Evolutionary conservation across 2,797 vertebrate species (phyloP).

Genomic region (Eleutherodactylus coqui): DNA sequence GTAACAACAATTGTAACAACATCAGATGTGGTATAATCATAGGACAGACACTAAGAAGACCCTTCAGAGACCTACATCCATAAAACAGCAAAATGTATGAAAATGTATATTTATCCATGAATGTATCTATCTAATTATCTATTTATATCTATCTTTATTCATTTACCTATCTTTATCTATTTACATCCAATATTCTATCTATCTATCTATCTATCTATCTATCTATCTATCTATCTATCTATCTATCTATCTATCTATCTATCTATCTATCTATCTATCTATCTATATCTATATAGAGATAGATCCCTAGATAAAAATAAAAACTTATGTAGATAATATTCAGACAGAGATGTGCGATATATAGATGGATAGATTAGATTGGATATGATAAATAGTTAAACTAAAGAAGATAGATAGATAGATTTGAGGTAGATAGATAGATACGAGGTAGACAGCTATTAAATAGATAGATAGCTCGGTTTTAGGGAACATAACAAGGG

Average conservation of each 20-base stretch:
- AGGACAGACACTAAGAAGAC: neutral
- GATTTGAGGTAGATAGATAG: neutral
- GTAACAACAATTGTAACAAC: neutral
- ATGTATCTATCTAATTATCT: neutral
- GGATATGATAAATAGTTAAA: too few relatives aligned
- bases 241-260: neutral
- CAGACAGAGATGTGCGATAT: too few relatives aligned
- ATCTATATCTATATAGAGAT: neutral
- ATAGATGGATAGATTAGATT: too few relatives aligned
- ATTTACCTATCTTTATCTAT: neutral
- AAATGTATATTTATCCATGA: neutral
- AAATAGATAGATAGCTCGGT: neutral
- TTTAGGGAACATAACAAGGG: too few relatives aligned
- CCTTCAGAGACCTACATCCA: neutral
- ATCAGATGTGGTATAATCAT: neutral
- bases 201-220: neutral
- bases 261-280: constrained; percentile 1
- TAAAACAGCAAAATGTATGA: neutral
- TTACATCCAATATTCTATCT: neutral
- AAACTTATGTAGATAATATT: neutral
- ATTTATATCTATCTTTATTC: neutral
- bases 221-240: neutral
- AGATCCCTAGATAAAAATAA: neutral
- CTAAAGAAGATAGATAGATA: too few relatives aligned
- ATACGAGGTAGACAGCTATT: neutral